Base-by-base conservation (phyloP, 2,113 vertebrate species). In the Vombatus ursinus region DNA sequence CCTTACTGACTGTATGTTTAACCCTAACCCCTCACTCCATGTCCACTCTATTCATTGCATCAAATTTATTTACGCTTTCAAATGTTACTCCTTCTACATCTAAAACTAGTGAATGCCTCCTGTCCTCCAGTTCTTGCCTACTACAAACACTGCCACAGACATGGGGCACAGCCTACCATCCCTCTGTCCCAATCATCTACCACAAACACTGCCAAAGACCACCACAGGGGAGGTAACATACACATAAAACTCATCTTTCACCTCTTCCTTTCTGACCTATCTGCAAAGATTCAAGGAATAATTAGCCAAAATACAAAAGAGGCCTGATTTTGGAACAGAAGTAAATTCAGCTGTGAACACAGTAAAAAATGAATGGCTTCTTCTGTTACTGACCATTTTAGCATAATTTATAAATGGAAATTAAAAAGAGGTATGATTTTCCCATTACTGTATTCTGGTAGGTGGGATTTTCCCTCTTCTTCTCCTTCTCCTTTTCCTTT, bases 391-490 rank as follows among this genome's bases (percentile, higher is more conserved):
- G 97, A 97, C 97, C 98, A 95, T 95, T 96, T 96, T 98, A 96
- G 93, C 92, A 90, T 95, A 97, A 97, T 97, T 98, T 98, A 98
- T 92, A 97, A 98, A 97, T 96, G 97, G 95, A 98, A 98, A 98
- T 97, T 94, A 97, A 11, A 96, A 98, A 98, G 96, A 97, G 97
- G 92, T 94, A 91, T 92, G 96, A 97, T 97, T 98, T 98, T 98
- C 94, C 95, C 97, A 96, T 98, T 97, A 90, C 7, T 95, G 94
- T 96, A 97, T 98, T 94, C 98, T 98, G 95, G 97, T 97, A 98
- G 98, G 98, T 98, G 98, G 96, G 61, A 97, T 96, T 97, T 96
- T 96, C 94, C 94, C 97, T 96, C 61, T 95, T 96, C 94, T 95
- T 91, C 93, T 93, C 96, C 92, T 98, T 95, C 93, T 98, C 96